Evolutionary conservation across 2,797 vertebrate species (phyloP).

Genomic region (Acomys russatus): DNA sequence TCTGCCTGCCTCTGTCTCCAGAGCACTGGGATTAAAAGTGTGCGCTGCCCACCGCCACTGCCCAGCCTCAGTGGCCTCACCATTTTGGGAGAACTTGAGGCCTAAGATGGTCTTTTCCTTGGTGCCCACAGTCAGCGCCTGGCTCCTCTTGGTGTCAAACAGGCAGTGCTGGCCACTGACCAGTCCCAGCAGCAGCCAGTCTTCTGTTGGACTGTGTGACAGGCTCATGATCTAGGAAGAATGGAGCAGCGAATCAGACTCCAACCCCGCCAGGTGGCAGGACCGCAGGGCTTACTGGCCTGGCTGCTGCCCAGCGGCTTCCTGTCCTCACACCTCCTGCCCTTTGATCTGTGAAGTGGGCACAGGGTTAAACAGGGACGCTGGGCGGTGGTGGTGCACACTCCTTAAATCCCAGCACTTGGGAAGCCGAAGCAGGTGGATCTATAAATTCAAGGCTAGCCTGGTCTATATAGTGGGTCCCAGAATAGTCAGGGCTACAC

Average conservation of each 20-base stretch:
- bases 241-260: neutral
- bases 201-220: slow-evolving; percentile 86
- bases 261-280: neutral
- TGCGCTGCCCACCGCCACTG: neutral
- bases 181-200: slow-evolving; percentile 90
- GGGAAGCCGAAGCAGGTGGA: no score
- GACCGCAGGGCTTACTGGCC: no score
- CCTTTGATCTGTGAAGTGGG: neutral
- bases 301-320: rapidly evolving
- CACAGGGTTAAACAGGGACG: neutral
- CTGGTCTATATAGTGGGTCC: no score
- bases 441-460: no score
- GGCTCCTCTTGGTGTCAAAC: slow-evolving; percentile 89
- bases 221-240: slow-evolving; percentile 88
- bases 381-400: no score
- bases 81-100: slow-evolving; percentile 92
- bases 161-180: slow-evolving; percentile 91
- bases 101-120: slow-evolving; percentile 91
- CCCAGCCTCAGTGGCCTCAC: slow-evolving; percentile 76
- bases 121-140: slow-evolving; percentile 91
- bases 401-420: no score
- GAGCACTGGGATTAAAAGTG: neutral
- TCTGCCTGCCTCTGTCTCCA: neutral
- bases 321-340: no score
- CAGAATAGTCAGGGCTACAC: no score